Base-by-base conservation (phyloP, 2,888 invertebrate species). In the Hofmannophila pseudospretella region DNA sequence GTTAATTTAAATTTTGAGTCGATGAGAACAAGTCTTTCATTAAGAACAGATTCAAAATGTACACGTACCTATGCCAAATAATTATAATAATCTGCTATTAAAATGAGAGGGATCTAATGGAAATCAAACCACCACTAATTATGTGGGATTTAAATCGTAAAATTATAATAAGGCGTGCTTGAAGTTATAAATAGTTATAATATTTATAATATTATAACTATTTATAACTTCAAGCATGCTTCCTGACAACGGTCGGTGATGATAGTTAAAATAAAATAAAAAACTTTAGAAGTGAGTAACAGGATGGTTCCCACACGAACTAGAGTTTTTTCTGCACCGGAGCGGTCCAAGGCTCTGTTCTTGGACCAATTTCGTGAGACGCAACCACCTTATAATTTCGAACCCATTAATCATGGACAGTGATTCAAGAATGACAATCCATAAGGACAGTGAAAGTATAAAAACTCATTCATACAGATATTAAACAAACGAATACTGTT, bases 301-400 rank as follows among this genome's bases (percentile, higher is more conserved):
- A 66, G 68, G 64, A 68, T 56, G 54, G 77, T 80, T 84, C 81
- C 78, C 81, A 81, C 77, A 78, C 67, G 60, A 47, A 56, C 54
- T 55, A 47, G 41, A 41, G 45, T 55, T 63, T 72, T 75, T 76
- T 65, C 55, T 47, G 49, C 49, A 40, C 53, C 53, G 57, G 61
- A 65, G 60, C 55, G 66, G 61, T 57, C 64, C 51, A 49, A 54
- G 61, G 54, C 53, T 55, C 61, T 58, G 57, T 60, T 64, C 58
- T 46, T 45, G 55, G 56, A 67, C 66, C 75, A 78, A 79, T 82
- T 80, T 77, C 54, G 66, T 66, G 59, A 47, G 56, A 16, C 16
- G 16, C 64, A 54, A 58, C 65, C 67, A 78, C 76, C 72, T 67
- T 80, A 69, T 82, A 82, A 84, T 82, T 82, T 82, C 56, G 65